A percentile compares a stretch with the other conserved stretches of the same genome.
phyloP scores from a whole-genome alignment of 2,113 vertebrate genomes.

The Oxygymnocypris stewartii region DNA sequence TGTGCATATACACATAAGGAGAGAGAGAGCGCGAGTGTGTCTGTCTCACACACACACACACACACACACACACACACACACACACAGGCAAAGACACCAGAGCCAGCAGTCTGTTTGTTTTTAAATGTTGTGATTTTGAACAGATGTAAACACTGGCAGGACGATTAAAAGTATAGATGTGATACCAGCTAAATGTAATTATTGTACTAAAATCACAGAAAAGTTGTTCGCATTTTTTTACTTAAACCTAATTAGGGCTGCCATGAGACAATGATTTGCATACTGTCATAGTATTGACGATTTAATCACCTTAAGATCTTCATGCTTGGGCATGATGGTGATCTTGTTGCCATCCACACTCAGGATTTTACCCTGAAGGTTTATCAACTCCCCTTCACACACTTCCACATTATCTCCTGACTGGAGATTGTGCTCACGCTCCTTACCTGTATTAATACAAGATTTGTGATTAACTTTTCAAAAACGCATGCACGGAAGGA shows the following conservation, averaged over 20 bases:
- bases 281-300: neutral
- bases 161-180: too few relatives aligned
- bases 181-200: too few relatives aligned
- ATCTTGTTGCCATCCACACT: slow-evolving; percentile 96
- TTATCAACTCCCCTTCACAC: slow-evolving; percentile 94
- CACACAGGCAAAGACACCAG: too few relatives aligned
- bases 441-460: slow-evolving; percentile 79
- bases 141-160: too few relatives aligned
- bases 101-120: too few relatives aligned
- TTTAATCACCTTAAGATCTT: slow-evolving; percentile 88
- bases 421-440: slow-evolving; percentile 93
- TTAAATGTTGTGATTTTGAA: too few relatives aligned
- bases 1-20: too few relatives aligned
- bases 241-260: neutral
- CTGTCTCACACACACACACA: too few relatives aligned
- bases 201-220: too few relatives aligned
- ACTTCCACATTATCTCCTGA: slow-evolving; percentile 96
- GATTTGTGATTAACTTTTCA: neutral
- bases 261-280: neutral
- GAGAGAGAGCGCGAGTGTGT: too few relatives aligned
- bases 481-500: neutral
- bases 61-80: too few relatives aligned
- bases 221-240: too few relatives aligned
- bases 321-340: slow-evolving; percentile 96
- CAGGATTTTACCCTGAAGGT: slow-evolving; percentile 94